Evolutionary conservation across 92 coral and sea anemone species (phyloP).

Genomic region (Galaxea fascicularis): DNA sequence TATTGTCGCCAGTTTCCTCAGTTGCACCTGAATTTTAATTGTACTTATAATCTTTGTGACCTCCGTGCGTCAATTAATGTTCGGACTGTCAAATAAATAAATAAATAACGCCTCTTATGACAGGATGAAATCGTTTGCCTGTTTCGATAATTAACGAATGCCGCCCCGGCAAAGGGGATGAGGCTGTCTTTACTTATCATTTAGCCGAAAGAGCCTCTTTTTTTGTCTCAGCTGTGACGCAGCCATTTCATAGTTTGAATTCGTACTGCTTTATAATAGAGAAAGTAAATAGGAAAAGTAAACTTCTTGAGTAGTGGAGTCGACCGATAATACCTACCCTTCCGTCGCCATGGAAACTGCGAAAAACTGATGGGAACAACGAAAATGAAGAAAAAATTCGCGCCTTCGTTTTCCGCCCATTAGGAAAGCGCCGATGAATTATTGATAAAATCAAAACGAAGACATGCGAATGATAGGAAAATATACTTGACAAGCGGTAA

Average conservation of each 20-base stretch:
- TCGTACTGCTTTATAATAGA: neutral
- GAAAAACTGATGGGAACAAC: neutral
- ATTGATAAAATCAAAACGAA: neutral
- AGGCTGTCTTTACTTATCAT: neutral
- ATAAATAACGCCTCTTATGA: no score
- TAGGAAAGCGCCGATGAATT: neutral
- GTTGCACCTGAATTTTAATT: no score
- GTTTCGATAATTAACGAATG: no score
- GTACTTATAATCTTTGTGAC: no score
- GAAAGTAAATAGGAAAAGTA: neutral
- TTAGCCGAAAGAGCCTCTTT: neutral
- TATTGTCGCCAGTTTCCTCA: no score
- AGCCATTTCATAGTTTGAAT: neutral
- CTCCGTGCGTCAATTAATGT: no score
- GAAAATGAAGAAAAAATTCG: neutral
- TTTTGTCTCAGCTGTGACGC: conserved; percentile 12
- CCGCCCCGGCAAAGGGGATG: no score
- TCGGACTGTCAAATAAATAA: no score
- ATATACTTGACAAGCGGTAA: no score
- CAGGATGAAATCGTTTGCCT: no score
- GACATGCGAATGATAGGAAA: neutral
- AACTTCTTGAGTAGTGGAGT: neutral
- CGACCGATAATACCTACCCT: neutral
- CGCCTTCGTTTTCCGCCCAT: neutral
- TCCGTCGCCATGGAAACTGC: neutral